These are phyloP conservation scores for Mesochorus sp. DNA, from an alignment of 2,888 invertebrate genomes.

Conservation along the genomic window DNA sequence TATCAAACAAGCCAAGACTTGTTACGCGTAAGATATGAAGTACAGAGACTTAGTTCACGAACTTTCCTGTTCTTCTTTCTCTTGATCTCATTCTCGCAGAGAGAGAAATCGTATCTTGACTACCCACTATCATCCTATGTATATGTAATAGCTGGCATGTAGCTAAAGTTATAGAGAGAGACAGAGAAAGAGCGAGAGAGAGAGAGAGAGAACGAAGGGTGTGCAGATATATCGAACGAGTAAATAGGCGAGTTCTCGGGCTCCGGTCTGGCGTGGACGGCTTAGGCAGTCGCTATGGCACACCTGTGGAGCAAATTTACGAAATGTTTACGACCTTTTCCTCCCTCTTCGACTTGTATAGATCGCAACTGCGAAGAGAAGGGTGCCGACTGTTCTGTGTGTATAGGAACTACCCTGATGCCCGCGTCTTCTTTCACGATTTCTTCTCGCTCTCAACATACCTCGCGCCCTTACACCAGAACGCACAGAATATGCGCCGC, in stretches of 20 bases:
- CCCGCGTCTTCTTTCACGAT: conserved; percentile 60
- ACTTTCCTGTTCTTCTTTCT: conserved; percentile 18
- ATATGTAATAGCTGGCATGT: conserved; percentile 34
- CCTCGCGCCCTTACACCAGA: conserved; percentile 50
- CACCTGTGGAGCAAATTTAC: conserved; percentile 82
- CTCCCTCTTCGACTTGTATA: conserved; percentile 40
- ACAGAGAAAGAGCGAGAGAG: conserved; percentile 5
- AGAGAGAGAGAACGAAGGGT: conserved; percentile 30
- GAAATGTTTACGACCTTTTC: conserved; percentile 80
- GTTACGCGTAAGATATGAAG: conserved; percentile 36
- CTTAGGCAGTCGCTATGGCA: conserved; percentile 79
- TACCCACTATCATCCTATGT: conserved; percentile 39
- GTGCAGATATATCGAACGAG: conserved; percentile 66
- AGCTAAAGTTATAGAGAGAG: background rate
- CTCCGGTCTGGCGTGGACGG: conserved; percentile 74
- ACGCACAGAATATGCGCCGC: conserved; percentile 71
- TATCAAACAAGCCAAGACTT: conserved; percentile 14
- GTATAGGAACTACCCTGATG: conserved; percentile 59
- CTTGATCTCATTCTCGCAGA: conserved; percentile 14
- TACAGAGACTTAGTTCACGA: conserved; percentile 39
- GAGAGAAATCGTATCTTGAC: conserved; percentile 43
- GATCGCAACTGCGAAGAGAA: conserved; percentile 75
- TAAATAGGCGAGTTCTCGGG: conserved; percentile 76
- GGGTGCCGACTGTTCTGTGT: conserved; percentile 37
- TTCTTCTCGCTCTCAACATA: conserved; percentile 62